Conservation (phyloP, 2,888 invertebrate genomes). For the Mystacides longicornis region DNA sequence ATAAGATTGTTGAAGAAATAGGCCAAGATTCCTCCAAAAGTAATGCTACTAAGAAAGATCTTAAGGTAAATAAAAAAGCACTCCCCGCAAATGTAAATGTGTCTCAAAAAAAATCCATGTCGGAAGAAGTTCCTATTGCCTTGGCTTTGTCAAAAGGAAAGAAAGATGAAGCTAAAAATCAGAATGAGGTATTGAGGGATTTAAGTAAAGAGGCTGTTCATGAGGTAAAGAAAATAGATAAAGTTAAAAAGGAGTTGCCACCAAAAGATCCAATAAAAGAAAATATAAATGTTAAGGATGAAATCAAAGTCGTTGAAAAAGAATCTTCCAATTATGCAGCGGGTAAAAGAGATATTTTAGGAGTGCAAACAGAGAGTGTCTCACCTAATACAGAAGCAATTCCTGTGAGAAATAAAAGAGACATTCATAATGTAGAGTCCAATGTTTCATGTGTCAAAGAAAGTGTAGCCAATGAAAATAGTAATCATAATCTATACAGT, state of each 20-base stretch:
- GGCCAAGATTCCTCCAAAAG: conserved; percentile 41
- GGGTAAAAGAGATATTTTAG: conserved; percentile 23
- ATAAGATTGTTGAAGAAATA: conserved; percentile 36
- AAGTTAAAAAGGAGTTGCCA: not conserved
- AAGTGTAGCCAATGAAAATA: not conserved
- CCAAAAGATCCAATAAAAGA: not conserved
- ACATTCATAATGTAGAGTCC: not conserved
- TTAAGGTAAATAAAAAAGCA: conserved; percentile 8
- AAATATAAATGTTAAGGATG: conserved; percentile 2
- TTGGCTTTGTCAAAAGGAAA: conserved; percentile 14
- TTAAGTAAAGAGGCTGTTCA: conserved; percentile 2
- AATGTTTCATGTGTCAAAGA: not conserved
- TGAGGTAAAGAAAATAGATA: not conserved
- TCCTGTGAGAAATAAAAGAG: not conserved
- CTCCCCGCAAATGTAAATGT: not conserved
- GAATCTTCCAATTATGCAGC: conserved; percentile 15
- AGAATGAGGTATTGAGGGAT: conserved; percentile 5
- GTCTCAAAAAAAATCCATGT: not conserved
- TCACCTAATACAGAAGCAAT: not conserved
- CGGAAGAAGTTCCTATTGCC: conserved; percentile 12
- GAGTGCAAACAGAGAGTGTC: not conserved
- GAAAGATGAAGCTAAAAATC: not conserved
- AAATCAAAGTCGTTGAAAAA: not conserved
- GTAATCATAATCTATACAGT: not conserved
- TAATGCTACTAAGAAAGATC: conserved; percentile 33